phyloP scores from a whole-genome alignment of 2,797 vertebrate genomes.

The Sebastes kiyomatsui region DNA sequence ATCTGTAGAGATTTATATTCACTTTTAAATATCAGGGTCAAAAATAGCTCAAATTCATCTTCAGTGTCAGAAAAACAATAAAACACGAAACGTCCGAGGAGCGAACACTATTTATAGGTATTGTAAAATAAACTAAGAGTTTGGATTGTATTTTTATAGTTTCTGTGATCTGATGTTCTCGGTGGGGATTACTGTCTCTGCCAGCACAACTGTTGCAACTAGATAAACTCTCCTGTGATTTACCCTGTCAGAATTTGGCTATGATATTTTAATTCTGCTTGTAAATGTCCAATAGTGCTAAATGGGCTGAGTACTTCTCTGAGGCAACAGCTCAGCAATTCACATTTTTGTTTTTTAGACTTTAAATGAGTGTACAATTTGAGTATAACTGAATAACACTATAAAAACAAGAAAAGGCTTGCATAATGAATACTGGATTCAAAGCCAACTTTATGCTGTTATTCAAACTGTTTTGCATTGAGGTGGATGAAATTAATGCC shows the following conservation, averaged over 20 bases:
- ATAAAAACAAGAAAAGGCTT: background rate
- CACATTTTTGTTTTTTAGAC: background rate
- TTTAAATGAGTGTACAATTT: background rate
- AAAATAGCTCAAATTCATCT: conserved; percentile 12
- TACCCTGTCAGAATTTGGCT: background rate
- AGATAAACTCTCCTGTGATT: background rate
- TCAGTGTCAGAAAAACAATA: conserved; percentile 34
- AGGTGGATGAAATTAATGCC: conserved; percentile 45
- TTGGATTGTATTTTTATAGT: conserved; percentile 31
- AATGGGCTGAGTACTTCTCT: background rate
- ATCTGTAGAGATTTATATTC: conserved; percentile 35
- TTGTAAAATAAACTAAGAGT: conserved; percentile 22
- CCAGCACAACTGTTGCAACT: conserved; percentile 1
- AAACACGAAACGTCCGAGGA: conserved; percentile 15
- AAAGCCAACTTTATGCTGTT: background rate
- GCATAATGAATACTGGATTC: background rate
- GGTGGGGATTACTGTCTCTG: background rate
- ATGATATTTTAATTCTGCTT: background rate
- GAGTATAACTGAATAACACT: background rate
- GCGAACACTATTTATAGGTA: conserved; percentile 26
- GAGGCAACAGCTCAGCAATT: background rate
- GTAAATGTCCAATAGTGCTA: background rate
- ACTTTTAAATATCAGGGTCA: conserved; percentile 25
- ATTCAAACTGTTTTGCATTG: background rate
- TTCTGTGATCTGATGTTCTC: conserved; percentile 6